These are phyloP conservation scores for Sebastes vulpes DNA, from an alignment of 2,797 vertebrate genomes.

Conservation along the genomic window DNA sequence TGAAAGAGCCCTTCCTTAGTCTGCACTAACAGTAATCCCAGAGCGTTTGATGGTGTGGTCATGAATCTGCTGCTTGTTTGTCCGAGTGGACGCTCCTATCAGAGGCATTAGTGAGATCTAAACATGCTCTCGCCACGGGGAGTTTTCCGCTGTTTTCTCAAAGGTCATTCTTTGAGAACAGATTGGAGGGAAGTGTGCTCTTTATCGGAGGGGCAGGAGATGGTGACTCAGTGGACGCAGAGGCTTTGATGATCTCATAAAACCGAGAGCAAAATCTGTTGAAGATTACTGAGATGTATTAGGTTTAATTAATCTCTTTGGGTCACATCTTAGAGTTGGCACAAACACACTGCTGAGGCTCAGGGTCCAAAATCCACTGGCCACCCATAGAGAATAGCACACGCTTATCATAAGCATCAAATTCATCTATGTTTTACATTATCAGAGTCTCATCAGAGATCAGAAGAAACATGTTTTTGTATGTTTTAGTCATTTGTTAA, in stretches of 20 bases:
- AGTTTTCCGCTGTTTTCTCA: conserved; percentile 59
- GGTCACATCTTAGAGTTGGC: conserved; percentile 49
- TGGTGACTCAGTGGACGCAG: conserved; percentile 67
- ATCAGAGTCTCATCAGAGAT: not conserved
- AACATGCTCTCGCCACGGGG: conserved; percentile 68
- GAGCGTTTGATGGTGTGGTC: conserved; percentile 20
- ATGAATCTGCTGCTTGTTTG: conserved; percentile 55
- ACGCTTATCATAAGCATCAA: not conserved
- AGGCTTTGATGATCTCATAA: conserved; percentile 74
- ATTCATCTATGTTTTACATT: not conserved
- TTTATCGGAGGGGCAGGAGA: conserved; percentile 70
- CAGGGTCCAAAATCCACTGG: not conserved
- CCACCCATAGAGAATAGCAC: not conserved
- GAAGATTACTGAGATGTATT: conserved; percentile 63
- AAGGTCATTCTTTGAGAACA: conserved; percentile 73
- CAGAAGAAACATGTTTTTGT: not conserved
- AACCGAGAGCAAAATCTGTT: conserved; percentile 63
- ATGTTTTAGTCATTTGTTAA: not conserved
- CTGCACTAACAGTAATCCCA: not conserved
- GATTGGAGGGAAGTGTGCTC: conserved; percentile 75
- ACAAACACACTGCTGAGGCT: conserved; percentile 1
- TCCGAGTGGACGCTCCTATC: conserved; percentile 48
- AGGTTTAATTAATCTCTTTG: conserved; percentile 67
- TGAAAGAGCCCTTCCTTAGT: not conserved
- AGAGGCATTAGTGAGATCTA: conserved; percentile 59